A percentile compares a stretch with the other conserved stretches of the same genome.
These are phyloP conservation scores for Caprella mutica DNA, from an alignment of 2,888 invertebrate genomes.

Conservation along the genomic window DNA sequence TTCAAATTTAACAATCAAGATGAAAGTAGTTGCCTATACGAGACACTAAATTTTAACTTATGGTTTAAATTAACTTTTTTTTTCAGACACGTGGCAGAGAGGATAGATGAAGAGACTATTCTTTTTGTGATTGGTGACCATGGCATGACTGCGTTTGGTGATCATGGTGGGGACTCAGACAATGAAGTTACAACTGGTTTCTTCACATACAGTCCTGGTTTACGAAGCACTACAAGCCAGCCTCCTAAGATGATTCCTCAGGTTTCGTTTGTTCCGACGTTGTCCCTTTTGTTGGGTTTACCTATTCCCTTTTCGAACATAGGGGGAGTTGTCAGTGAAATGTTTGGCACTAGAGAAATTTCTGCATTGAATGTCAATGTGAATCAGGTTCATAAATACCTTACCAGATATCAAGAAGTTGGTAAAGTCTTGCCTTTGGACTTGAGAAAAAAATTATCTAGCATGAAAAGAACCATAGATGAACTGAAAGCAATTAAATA, in stretches of 20 bases:
- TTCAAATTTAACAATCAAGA: too few relatives aligned
- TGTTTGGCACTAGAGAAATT: constrained; percentile 35
- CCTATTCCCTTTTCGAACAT: constrained; percentile 70
- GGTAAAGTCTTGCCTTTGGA: constrained; percentile 7
- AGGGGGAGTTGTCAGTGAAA: neutral
- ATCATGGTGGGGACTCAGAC: constrained; percentile 89
- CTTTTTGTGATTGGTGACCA: constrained; percentile 92
- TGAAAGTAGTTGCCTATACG: too few relatives aligned
- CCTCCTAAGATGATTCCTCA: constrained; percentile 47
- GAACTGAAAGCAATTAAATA: too few relatives aligned
- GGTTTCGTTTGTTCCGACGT: constrained; percentile 86
- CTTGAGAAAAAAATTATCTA: constrained; percentile 14
- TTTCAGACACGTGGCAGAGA: constrained; percentile 45
- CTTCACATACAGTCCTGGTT: constrained; percentile 54
- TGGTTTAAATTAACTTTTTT: too few relatives aligned
- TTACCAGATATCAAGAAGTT: constrained; percentile 48
- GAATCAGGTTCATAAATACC: constrained; percentile 57
- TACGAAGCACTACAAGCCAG: too few relatives aligned
- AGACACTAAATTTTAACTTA: too few relatives aligned
- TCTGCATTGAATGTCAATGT: constrained; percentile 55
- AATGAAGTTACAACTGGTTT: constrained; percentile 80
- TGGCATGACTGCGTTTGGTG: constrained; percentile 87
- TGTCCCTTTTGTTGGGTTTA: constrained; percentile 69
- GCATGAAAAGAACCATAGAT: constrained; percentile 2
- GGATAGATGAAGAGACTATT: constrained; percentile 60